phyloP scores from a whole-genome alignment of 1,140 invertebrate genomes.

The Drosophila insularis region DNA sequence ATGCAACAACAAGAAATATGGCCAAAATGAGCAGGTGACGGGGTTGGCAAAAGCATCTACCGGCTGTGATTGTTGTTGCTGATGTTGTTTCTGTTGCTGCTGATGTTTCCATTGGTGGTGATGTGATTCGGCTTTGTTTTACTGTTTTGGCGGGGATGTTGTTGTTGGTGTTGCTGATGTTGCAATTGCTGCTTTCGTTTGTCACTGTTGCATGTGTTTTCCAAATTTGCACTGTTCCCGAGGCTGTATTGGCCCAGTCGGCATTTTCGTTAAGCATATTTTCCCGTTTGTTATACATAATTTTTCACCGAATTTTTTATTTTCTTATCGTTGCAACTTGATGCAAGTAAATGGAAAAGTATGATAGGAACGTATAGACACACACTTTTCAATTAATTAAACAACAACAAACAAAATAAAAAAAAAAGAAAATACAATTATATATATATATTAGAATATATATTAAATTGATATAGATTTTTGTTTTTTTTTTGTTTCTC shows the following conservation, averaged over 20 bases:
- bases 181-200: conserved; percentile 13
- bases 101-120: conserved; percentile 1
- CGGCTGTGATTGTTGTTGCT: conserved; percentile 11
- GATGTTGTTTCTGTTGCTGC: conserved; percentile 14
- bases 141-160: background rate
- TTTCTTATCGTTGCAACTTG: conserved; percentile 1
- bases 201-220: conserved; percentile 6
- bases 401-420: conserved; percentile 29
- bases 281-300: conserved; percentile 52
- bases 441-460: conserved; percentile 10
- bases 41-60: conserved; percentile 27
- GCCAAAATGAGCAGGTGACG: conserved; percentile 67
- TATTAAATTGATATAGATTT: conserved; percentile 27
- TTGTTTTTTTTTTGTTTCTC: conserved; percentile 26
- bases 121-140: background rate
- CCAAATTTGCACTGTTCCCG: conserved; percentile 58
- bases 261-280: conserved; percentile 15
- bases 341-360: conserved; percentile 45
- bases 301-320: conserved; percentile 23
- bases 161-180: conserved; percentile 26
- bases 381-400: conserved; percentile 23
- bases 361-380: conserved; percentile 14
- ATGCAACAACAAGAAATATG: conserved; percentile 52
- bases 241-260: conserved; percentile 55
- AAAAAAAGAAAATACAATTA: conserved; percentile 11